Evolutionary conservation across 2,888 invertebrate genomes (phyloP).

Genomic region (Thereva unica): DNA sequence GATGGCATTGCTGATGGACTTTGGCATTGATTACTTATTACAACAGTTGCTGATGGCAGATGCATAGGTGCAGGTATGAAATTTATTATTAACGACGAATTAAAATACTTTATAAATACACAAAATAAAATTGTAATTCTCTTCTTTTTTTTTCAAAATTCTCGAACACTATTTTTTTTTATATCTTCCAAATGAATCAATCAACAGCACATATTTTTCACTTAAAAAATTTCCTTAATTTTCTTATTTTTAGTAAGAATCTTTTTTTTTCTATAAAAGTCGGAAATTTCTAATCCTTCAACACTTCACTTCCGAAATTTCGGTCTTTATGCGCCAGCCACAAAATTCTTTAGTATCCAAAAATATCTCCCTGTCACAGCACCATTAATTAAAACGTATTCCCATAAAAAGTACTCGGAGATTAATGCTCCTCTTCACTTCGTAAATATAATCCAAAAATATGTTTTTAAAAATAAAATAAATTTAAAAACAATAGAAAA

Average conservation of each 20-base stretch:
- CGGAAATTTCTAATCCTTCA: conserved; percentile 3
- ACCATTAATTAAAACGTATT: no score
- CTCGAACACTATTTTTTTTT: neutral
- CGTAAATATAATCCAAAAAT: no score
- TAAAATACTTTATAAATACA: neutral
- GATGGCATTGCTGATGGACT: conserved; percentile 59
- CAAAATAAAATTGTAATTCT: neutral
- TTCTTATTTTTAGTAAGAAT: neutral
- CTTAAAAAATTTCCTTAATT: neutral
- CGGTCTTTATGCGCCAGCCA: no score
- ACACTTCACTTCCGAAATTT: neutral
- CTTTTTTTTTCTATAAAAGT: neutral
- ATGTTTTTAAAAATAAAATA: no score
- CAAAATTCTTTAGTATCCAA: no score
- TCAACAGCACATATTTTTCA: neutral
- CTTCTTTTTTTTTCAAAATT: no score
- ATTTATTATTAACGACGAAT: conserved; percentile 15
- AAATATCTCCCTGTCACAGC: no score
- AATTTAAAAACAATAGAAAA: no score
- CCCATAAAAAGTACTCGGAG: no score
- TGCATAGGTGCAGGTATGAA: conserved; percentile 46
- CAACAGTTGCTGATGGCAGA: conserved; percentile 56
- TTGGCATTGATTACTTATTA: conserved; percentile 43
- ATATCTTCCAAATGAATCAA: neutral
- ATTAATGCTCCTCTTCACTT: no score